Base-by-base conservation (phyloP, 2,888 invertebrate species). In the Protophormia terraenovae region DNA sequence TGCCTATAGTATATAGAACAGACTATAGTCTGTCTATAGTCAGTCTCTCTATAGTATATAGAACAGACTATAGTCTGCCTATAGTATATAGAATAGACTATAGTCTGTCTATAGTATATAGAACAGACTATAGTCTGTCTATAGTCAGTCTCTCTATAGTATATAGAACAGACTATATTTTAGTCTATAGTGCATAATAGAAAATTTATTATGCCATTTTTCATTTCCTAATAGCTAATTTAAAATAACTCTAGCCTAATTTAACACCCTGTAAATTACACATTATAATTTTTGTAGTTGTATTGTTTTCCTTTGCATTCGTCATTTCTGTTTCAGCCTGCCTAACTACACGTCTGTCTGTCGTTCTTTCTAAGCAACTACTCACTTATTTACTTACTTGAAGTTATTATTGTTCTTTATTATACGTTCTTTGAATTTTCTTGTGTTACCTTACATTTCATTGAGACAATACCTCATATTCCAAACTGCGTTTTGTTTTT, bases 381-480 rank as follows among this genome's bases (percentile, higher is more conserved):
- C 62, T 71, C 53, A 29, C 67, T 80, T 19, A 64, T 50, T 66
- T 60, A 38, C 53, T 62, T 78, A 29, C 50, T 75, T 22, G 35
- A 19, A 55, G 35, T 10, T 38, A 50, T 35, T 62, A 29, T 69
- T 78, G 16, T 60, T 67, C 10, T 58, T 22, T n/a, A 58, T n/a
- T 6, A 32, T 78, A 16, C 47, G 60, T 69, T 64, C 58, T 32
- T 64, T 41, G 22, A 62, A 41, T 32, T 45, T 64, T 72, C 55
- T 79, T 80, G 72, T 72, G 76, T 76, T 82, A 64, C 75, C 76
- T 73, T 73, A 27, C 55, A 66, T 66, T 45, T 62, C 53, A n/a
- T 35, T 62, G 62, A 82, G 62, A 82, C 75, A 82, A 82, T 82
- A 55, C 76, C 69, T 76, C 62, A 50, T 78, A 82, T 82, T 69